Evolutionary conservation across 2,888 invertebrate species (phyloP).

Genomic region (Chrysopilus asiliformis): DNA sequence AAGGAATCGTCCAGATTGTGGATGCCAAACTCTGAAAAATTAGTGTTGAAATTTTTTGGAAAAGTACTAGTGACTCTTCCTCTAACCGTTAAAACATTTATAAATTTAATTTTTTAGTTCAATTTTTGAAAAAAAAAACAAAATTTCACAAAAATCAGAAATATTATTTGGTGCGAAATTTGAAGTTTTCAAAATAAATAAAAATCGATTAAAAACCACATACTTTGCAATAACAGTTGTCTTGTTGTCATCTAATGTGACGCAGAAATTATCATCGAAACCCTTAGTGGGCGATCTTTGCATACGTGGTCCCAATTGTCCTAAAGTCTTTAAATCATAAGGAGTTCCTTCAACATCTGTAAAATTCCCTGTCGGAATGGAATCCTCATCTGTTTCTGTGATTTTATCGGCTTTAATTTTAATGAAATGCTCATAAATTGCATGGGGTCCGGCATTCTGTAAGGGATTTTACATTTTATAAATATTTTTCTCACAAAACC

Average conservation of each 20-base stretch:
- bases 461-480: constrained; percentile 11
- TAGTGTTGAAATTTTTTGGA: neutral
- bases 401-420: constrained; percentile 64
- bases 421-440: constrained; percentile 54
- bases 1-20: constrained; percentile 54
- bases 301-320: constrained; percentile 51
- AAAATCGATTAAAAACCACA: too few species aligned
- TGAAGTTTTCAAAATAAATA: neutral
- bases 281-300: constrained; percentile 54
- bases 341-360: constrained; percentile 53
- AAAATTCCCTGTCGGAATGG: constrained; percentile 59
- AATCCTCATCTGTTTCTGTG: constrained; percentile 54
- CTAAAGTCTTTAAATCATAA: constrained; percentile 59
- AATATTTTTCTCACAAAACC: neutral
- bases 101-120: neutral
- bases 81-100: too few species aligned
- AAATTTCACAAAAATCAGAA: neutral
- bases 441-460: constrained; percentile 47
- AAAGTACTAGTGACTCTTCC: too few species aligned
- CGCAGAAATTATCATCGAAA: constrained; percentile 72
- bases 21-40: constrained; percentile 46
- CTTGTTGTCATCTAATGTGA: constrained; percentile 31
- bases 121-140: neutral
- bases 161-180: neutral
- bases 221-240: constrained; percentile 49